These are phyloP conservation scores for Bimastos eiseni DNA, from an alignment of 2,888 invertebrate genomes.

Conservation along the genomic window DNA sequence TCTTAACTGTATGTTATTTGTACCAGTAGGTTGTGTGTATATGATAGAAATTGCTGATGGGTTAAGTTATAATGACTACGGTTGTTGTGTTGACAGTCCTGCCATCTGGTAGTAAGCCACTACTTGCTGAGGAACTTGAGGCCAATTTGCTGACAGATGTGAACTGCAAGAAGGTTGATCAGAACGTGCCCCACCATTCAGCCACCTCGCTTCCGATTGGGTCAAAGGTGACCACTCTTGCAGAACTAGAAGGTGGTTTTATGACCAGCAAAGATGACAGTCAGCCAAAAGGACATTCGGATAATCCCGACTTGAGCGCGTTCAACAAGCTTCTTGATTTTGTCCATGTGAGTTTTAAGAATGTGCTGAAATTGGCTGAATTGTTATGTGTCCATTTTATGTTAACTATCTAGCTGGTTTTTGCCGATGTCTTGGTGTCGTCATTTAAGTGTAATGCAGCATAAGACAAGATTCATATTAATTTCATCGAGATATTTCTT, in stretches of 20 bases:
- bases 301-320: not conserved
- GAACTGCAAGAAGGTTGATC: not conserved
- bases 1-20: not conserved
- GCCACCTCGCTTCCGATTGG: conserved; percentile 5
- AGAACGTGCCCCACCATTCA: not conserved
- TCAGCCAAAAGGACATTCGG: not conserved
- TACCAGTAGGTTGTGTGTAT: not conserved
- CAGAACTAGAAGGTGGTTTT: not conserved
- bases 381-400: not conserved
- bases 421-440: too few relatives aligned
- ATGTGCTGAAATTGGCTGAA: not conserved
- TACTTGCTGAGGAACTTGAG: conserved; percentile 13
- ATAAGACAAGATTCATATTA: too few relatives aligned
- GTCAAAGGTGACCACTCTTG: not conserved
- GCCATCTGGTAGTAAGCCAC: conserved; percentile 1
- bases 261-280: not conserved
- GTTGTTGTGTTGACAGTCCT: not conserved
- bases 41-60: not conserved
- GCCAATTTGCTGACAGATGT: not conserved
- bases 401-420: not conserved
- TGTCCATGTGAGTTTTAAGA: not conserved
- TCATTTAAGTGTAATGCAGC: too few relatives aligned
- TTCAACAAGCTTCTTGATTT: conserved; percentile 13
- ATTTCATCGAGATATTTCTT: too few relatives aligned
- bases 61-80: not conserved